Evolutionary conservation across 2,113 vertebrate species (phyloP).

Genomic region (Corynorhinus townsendii): DNA sequence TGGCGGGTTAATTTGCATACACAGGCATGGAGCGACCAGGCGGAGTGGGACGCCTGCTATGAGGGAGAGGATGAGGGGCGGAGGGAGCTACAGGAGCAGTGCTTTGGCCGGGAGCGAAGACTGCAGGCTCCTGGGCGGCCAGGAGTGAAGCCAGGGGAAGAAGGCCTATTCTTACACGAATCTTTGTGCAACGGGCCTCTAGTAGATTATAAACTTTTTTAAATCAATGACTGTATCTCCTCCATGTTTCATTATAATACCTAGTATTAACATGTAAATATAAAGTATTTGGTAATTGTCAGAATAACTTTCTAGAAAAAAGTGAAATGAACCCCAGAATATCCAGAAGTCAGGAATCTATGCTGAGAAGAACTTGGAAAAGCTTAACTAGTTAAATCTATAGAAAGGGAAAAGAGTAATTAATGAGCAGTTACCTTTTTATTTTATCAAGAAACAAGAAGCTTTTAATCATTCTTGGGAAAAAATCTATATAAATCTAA

Average conservation of each 20-base stretch:
- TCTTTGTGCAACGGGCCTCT: too few species aligned
- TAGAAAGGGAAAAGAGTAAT: background rate
- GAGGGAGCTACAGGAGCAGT: too few species aligned
- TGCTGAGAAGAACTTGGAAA: background rate
- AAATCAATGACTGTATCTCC: background rate
- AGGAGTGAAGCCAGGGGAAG: too few species aligned
- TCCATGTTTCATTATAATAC: background rate
- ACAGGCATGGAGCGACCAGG: accelerated
- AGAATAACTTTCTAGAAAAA: background rate
- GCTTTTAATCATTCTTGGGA: background rate
- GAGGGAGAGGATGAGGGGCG: too few species aligned
- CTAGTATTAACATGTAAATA: background rate
- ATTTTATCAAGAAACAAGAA: slow-evolving; percentile 12
- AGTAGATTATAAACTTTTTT: background rate
- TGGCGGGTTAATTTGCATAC: too few species aligned
- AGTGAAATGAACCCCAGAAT: background rate
- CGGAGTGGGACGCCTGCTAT: too few species aligned
- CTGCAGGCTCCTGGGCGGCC: too few species aligned
- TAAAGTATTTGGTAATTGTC: background rate
- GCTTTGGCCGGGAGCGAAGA: too few species aligned
- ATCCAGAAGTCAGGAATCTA: background rate
- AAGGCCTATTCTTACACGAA: too few species aligned
- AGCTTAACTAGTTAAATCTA: background rate
- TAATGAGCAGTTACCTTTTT: background rate
- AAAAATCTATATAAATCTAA: background rate